Base-by-base conservation (phyloP, 2,797 vertebrate genomes). In the Australoheros facetus region DNA sequence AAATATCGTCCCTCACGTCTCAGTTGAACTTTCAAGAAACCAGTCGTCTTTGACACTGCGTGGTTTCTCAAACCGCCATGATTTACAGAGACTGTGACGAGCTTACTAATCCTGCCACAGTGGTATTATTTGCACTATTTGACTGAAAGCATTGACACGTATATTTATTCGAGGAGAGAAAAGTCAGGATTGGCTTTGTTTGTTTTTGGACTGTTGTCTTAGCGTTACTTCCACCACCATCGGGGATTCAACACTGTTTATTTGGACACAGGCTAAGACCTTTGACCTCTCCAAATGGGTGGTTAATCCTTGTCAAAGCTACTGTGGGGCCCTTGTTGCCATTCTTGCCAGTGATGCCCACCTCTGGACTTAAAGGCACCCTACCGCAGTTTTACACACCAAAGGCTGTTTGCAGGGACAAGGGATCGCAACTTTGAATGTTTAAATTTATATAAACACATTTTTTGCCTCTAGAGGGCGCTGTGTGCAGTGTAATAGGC, bases 201-300 rank as follows among this genome's bases (percentile, higher is more conserved):
- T 94, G 86, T 83, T 66, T 94, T 92, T 58, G 77, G 72, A 80
- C 82, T 92, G 92, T 92, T 91, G 89, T 94, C 87, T 88, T 84
- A 89, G 85, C 74, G 77, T 90, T 88, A 92, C 92, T 86, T 93
- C 89, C 88, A 86, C 87, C 85, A 83, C 89, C 92, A 76, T 88
- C 87, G 79, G 82, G 78, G 86, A 93, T 87, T 80, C 85, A 75
- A 85, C 84, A 51, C 85, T 92, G 93, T 95, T 96, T 95, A 93
- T 95, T 95, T 95, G 92, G 90, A 95, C 87, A 92, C 90, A 51
- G 71, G 81, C 87, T 86, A 79, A 71, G 87, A 95, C 90, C 91
- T 92, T 77, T 92, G 92, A 90, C 93, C 93, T 85, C 28, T 88
- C 80, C 85, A 91, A 92, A 93, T 93, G 88, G 88, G 91, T 86